Evolutionary conservation across 2,113 vertebrate genomes (phyloP).

Genomic region (Micromys minutus): DNA sequence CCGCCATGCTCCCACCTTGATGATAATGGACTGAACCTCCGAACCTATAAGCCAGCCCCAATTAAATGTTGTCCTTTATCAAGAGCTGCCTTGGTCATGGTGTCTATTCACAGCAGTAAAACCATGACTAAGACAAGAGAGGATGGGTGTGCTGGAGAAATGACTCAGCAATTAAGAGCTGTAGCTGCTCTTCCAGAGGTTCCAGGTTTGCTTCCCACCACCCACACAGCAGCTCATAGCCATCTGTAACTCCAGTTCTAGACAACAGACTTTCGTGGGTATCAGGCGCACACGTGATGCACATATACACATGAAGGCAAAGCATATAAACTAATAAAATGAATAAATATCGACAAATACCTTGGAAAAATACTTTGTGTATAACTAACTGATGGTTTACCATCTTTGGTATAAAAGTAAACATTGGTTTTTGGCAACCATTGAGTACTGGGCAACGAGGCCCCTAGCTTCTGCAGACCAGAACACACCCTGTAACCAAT

Average conservation of each 20-base stretch:
- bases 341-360: neutral
- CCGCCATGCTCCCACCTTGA: too few species aligned
- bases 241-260: neutral
- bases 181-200: neutral
- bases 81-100: too few species aligned
- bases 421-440: neutral
- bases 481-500: neutral
- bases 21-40: too few species aligned
- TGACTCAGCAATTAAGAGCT: neutral
- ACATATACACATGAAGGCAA: neutral
- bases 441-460: neutral
- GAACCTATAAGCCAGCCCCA: too few species aligned
- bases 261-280: neutral
- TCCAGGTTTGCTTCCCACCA: neutral
- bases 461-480: neutral
- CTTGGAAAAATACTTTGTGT: neutral
- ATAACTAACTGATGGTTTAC: too few species aligned
- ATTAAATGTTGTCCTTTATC: too few species aligned
- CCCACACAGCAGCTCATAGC: neutral
- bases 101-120: too few species aligned
- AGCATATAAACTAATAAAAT: neutral
- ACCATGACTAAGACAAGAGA: too few species aligned
- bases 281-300: neutral
- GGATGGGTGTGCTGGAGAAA: too few species aligned
- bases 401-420: neutral